A percentile compares a stretch with the other conserved stretches of the same genome.
These are phyloP conservation scores for Apis laboriosa DNA, from an alignment of 1,140 invertebrate species.

Conservation along the genomic window DNA sequence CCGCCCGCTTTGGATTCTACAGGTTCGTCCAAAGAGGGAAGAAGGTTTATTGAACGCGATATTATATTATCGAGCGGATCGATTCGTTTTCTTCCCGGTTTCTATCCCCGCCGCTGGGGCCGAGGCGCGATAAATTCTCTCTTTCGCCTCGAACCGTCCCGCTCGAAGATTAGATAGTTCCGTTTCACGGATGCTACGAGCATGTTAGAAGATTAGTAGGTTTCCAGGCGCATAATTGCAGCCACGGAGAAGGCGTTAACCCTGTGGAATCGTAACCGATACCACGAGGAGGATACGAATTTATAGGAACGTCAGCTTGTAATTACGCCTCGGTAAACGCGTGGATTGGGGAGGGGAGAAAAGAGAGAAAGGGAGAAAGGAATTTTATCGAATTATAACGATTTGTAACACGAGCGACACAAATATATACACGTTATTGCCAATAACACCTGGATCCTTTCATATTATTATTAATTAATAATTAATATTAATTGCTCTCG, in stretches of 20 bases:
- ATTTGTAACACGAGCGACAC: constrained; percentile 13
- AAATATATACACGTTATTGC: no score
- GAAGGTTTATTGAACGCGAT: not conserved
- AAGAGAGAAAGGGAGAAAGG: not conserved
- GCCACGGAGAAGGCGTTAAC: constrained; percentile 20
- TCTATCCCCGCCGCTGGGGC: no score
- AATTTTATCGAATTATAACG: constrained; percentile 32
- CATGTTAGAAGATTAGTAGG: constrained; percentile 30
- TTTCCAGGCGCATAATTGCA: constrained; percentile 25
- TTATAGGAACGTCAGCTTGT: constrained; percentile 34
- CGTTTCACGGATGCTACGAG: constrained; percentile 7
- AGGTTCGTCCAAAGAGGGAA: not conserved
- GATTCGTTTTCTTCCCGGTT: no score
- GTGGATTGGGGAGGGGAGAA: not conserved
- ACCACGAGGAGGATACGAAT: not conserved
- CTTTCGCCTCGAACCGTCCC: not conserved
- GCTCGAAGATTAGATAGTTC: constrained; percentile 3
- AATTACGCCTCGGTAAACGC: constrained; percentile 1
- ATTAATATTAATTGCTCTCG: no score
- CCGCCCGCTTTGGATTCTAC: not conserved
- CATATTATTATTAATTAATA: no score
- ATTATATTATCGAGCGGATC: not conserved
- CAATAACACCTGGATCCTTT: no score
- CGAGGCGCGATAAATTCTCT: constrained; percentile 5
- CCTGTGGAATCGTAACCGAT: constrained; percentile 17